Base-by-base conservation (phyloP, 2,113 vertebrate genomes). In the Prionailurus bengalensis region DNA sequence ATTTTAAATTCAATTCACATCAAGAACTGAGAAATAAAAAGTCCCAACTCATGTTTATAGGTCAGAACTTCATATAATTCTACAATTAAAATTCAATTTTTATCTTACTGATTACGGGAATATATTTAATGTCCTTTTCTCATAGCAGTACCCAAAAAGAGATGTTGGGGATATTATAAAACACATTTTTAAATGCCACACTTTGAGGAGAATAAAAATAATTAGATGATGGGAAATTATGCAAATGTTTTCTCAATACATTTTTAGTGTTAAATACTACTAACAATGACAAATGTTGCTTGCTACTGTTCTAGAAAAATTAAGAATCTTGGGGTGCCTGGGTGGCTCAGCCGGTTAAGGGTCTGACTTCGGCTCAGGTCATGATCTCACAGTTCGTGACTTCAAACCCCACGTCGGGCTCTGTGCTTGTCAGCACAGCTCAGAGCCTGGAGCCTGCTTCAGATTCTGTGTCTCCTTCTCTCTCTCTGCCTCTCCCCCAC, bases 1-100 rank as follows among this genome's bases (percentile, higher is more conserved):
- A 81, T 78, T 94, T 97, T 58, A 94, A 94, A 92, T 89, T 83
- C 85, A 89, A 88, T 89, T 93, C 61, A 45, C 17, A 71, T 93
- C 51, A 78, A 91, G 29, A 86, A 84, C 12, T 53, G 9, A 9
- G 48, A 27, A 33, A 58, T 81, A 14, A 65, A 87, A 87, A 58
- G 2, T 81, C 33, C 14, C 25, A 91, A 70, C 23, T 27, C 7
- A 68, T 94, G 65, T 68, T 65, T 94, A 68, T 39, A 97, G 27
- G 31, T 71, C n/a, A 96, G 3, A 92, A 3, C 14, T 94, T 93
- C 58, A 27, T 55, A n/a, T 66, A 88, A 92, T 84, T 79, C 33
- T 88, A 7, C 3, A 16, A 76, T 88, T 91, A 80, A 81, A 96
- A 71, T 95, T 89, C 16, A 12, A 84, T 95, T 94, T 91, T 88